Evolutionary conservation across 2,797 vertebrate species (phyloP).

Genomic region (Mus minutoides): DNA sequence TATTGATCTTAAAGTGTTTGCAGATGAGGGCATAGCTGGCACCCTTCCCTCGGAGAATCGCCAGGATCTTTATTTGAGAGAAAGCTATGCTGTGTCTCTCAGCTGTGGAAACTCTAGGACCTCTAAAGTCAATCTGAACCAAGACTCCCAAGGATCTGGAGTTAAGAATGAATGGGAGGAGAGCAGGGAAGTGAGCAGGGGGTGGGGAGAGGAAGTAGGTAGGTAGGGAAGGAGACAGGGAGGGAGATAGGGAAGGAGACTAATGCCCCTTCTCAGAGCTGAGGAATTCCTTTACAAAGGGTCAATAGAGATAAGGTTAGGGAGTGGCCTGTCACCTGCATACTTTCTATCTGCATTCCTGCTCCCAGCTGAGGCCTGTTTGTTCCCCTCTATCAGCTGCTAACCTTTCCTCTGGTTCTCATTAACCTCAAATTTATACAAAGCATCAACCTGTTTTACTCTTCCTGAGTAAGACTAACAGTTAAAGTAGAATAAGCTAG

Average conservation of each 20-base stretch:
- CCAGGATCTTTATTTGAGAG: slow-evolving; percentile 51
- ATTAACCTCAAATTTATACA: slow-evolving; percentile 4
- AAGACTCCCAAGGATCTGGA: slow-evolving; percentile 26
- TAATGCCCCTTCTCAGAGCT: not conserved
- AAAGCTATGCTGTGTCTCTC: slow-evolving; percentile 23
- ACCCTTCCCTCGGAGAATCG: slow-evolving; percentile 43
- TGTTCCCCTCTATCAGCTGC: not conserved
- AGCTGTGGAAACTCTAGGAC: slow-evolving; percentile 11
- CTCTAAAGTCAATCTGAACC: slow-evolving; percentile 29
- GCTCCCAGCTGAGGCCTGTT: not conserved
- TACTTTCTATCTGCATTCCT: not conserved
- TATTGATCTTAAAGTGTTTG: slow-evolving; percentile 74
- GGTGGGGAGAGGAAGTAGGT: accelerated
- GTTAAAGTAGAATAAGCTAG: not conserved
- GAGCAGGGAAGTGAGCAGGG: not conserved
- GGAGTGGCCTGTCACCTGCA: not conserved
- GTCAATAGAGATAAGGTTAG: not conserved
- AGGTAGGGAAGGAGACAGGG: accelerated
- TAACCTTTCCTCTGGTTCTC: slow-evolving; percentile 6
- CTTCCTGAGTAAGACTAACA: slow-evolving; percentile 36
- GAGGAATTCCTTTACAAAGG: not conserved
- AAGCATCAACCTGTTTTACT: not conserved
- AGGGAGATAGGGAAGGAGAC: not conserved
- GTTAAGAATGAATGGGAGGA: not conserved
- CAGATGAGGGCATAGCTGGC: slow-evolving; percentile 73